Evolutionary conservation across 1,140 invertebrate species (phyloP), one percentile per base, ranked within the genome.

Genomic region (Drosophila pruinosa): DNA sequence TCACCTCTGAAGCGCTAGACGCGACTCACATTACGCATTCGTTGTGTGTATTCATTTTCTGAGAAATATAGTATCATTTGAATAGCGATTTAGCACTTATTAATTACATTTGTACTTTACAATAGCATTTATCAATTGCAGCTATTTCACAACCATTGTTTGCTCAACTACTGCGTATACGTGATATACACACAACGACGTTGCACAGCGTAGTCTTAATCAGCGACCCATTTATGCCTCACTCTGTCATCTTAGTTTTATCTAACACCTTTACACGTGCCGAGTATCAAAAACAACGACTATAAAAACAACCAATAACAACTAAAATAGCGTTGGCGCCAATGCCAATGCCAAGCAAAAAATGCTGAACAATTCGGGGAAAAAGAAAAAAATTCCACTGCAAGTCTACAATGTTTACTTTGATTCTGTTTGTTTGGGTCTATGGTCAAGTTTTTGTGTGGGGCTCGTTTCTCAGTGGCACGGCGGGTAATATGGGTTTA

Each of bases 231-330:
- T 61, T 59, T 12, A 41, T 65, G 70, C 45, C 50, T 31, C 17
- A 12, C 59, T 34, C 5, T 34, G 36, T 15, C 47, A 47, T 38
- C 47, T 47, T 31, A 14, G 15, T 26, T 82, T 68, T 64, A 79
- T 85, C 76, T 83, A 47, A 75, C 38, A 85, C 53, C 43, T 58
- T 61, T 75, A 79, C 80, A 83, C 79, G 79, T 77, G 79, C 80
- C 54, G 24, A 4, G 15, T 24, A 81, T 43, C 48, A 14, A 22
- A 19, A 43, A 22, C 64, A 52, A 43, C 10, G 7, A 19, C 22
- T 15, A 56, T n/a, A 15, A 34, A 19, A 36, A 24, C 19, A 36
- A 45, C 17, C 15, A 10, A 19, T 3, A 22, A 38, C 28, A 39
- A 26, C 31, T 34, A 12, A 34, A 34, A 34, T 34, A 34, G 31